phyloP scores from a whole-genome alignment of 1,140 invertebrate species.

The Vanessa tameamea region DNA sequence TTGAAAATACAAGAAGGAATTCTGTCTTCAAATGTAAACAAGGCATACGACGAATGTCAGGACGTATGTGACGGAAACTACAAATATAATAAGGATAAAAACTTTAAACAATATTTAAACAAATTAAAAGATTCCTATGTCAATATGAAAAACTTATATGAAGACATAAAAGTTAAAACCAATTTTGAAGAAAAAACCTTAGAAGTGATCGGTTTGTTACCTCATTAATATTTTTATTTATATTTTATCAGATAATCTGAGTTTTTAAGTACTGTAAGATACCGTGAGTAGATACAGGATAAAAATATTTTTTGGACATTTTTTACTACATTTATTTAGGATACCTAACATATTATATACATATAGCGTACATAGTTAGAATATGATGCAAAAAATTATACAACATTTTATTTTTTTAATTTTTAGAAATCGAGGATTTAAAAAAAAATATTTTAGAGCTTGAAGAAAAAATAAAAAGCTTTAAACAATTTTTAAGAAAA shows the following conservation, averaged over 20 bases:
- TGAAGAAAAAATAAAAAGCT: slow-evolving; percentile 63
- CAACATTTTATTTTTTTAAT: too few relatives aligned
- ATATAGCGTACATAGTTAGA: too few relatives aligned
- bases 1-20: slow-evolving; percentile 67
- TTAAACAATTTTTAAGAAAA: slow-evolving; percentile 56
- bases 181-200: slow-evolving; percentile 30
- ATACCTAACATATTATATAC: too few relatives aligned
- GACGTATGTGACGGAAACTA: slow-evolving; percentile 30
- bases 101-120: slow-evolving; percentile 43
- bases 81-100: slow-evolving; percentile 24
- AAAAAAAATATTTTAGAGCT: slow-evolving; percentile 68
- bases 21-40: slow-evolving; percentile 48
- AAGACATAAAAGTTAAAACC: slow-evolving; percentile 57
- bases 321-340: too few relatives aligned
- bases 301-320: not conserved
- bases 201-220: slow-evolving; percentile 39
- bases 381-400: too few relatives aligned
- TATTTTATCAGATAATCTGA: not conserved
- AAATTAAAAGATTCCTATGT: slow-evolving; percentile 46
- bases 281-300: not conserved
- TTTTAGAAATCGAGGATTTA: slow-evolving; percentile 73
- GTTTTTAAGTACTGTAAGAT: too few relatives aligned
- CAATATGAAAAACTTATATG: slow-evolving; percentile 56
- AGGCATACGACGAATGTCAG: slow-evolving; percentile 29
- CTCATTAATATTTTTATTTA: not conserved